Conservation (phyloP, 1,140 invertebrate genomes). For the Hormaphis cornu region DNA sequence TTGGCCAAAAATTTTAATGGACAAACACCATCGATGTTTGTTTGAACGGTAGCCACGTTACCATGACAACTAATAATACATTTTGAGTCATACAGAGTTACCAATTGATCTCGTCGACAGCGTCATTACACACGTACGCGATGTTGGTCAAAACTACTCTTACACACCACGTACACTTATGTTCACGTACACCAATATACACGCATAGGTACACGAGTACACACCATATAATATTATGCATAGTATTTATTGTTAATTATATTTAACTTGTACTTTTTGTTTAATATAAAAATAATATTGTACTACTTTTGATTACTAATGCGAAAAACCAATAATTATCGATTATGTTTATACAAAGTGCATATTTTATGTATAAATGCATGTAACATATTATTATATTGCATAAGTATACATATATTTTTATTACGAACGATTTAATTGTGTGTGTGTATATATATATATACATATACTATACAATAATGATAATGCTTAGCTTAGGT, state of each 20-base stretch:
- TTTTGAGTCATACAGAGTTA: constrained; percentile 31
- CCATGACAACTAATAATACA: constrained; percentile 27
- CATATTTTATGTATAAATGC: constrained; percentile 4
- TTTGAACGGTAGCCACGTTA: constrained; percentile 7
- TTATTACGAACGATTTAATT: too few relatives aligned
- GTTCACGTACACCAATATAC: neutral
- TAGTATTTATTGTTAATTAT: constrained; percentile 31
- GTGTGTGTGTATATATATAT: too few relatives aligned
- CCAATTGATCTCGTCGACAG: constrained; percentile 32
- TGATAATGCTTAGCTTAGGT: constrained; percentile 14
- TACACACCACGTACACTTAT: neutral
- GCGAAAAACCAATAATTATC: neutral
- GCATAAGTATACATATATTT: constrained; percentile 7
- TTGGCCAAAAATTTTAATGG: constrained; percentile 8
- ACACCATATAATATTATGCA: constrained; percentile 27
- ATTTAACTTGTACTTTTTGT: constrained; percentile 1
- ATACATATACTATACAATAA: too few relatives aligned
- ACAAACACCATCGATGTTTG: neutral
- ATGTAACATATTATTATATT: constrained; percentile 9
- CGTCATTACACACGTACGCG: constrained; percentile 31
- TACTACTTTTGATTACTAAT: constrained; percentile 19
- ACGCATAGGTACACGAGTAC: neutral
- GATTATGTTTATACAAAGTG: neutral
- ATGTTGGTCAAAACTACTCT: constrained; percentile 31
- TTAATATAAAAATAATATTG: constrained; percentile 10